Base-by-base conservation (phyloP, 92 coral and sea anemone genomes). In the Heteractis magnifica region DNA sequence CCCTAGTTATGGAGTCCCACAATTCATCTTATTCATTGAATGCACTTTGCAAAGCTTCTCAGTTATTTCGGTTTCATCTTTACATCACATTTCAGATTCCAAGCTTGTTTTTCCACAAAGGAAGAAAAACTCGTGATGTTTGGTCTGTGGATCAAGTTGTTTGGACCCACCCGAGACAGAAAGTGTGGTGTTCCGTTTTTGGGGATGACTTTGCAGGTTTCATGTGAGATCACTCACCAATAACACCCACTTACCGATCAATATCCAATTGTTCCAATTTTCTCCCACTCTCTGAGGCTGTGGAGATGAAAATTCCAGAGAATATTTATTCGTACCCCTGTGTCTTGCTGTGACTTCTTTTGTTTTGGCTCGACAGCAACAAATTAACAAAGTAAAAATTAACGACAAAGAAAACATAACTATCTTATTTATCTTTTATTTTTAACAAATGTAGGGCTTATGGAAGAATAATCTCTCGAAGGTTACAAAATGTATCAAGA, bases 151-250 rank as follows among this genome's bases (percentile, higher is more conserved):
- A 64, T 3, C 76, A 49, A 51, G 56, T 18, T 74, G 75, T 84
- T 76, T 80, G 90, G 77, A 62, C 65, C 81, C 88, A 75, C 56
- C 83, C 80, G 65, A 14, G 15, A 53, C 78, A 16, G 56, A 48
- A 75, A 78, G 23, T 19, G 58, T 72, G 16, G 41, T 44, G 19
- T 82, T 80, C 74, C 85, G 60, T 70, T 87, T 83, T 83, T 65
- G 80, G 93, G 80, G 72, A 90, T 90, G 93, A 90, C 87, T 59
- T 51, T 34, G 81, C 56, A 49, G 15, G 51, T 49, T 44, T 19
- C 59, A 52, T 5, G 77, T 84, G 82, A 84, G 87, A 60, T 84
- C 87, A 84, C 81, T 64, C 76, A 77, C 14, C 75, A 23, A 19
- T 75, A 75, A 49, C 68, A 52, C 20, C 7, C 12, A 59, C 49